Evolutionary conservation across 2,888 invertebrate genomes (phyloP), one percentile per base, ranked within the genome.

Genomic region (Resseliella maxima): DNA sequence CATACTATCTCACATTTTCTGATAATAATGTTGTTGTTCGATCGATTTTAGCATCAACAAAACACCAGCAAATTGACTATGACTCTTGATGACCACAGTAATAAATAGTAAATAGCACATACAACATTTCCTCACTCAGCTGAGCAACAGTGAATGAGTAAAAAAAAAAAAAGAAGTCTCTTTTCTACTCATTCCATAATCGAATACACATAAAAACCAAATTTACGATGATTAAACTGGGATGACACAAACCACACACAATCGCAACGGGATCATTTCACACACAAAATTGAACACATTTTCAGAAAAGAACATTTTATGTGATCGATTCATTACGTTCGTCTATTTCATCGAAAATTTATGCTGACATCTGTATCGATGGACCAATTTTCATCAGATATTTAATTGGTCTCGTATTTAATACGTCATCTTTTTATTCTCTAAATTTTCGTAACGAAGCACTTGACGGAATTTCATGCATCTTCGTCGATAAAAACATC

Each of bases 181-280:
- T 27, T 64, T 64, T 3, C 24, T 15, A 50, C 50, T 27, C 27
- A 24, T 59, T 2, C 31, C 72, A 31, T 31, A 15, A 3, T 35
- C 10, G 38, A n/a, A 38, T 1, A 83, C 21, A 83, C 83, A 83
- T 83, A 83, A 83, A 83, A 83, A 83, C 83, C 83, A 83, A 83
- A 83, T 83, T 83, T 83, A 83, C 83, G 83, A 83, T 83, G 83
- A 83, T 83, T 83, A 83, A 83, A 83, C 83, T 83, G 83, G 83
- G 38, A n/a, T 36, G 38, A 36, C 38, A 38, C 83, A 83, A 38
- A 38, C n/a, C 83, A 59, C 31, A 38, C 21, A 38, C 83, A 36
- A 83, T n/a, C 83, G 38, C 83, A 83, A 38, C 38, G 83, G 24
- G 38, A 36, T 38, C 2, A 38, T 38, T 38, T 24, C 83, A 12